Conservation (phyloP, 2,797 vertebrate genomes). For the Sebastes iracundus region DNA sequence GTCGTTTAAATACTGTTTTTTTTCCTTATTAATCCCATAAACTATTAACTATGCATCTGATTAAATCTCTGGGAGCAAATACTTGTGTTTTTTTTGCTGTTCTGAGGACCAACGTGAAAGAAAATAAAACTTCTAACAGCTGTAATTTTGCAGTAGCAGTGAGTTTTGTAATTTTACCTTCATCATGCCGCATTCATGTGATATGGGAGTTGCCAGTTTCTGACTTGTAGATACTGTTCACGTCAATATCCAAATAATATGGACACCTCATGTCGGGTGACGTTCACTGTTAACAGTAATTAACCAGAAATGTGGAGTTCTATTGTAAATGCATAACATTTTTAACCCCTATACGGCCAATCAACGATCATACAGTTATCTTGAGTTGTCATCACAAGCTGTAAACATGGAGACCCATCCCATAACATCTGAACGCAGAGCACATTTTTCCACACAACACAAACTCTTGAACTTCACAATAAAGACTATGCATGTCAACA, state of each 20-base stretch:
- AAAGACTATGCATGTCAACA: not conserved
- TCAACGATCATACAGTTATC: not conserved
- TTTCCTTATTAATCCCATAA: not conserved
- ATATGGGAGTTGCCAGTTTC: not conserved
- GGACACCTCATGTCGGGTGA: no score
- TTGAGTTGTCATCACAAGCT: not conserved
- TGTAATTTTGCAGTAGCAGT: not conserved
- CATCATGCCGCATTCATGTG: not conserved
- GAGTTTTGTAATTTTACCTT: not conserved
- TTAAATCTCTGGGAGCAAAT: not conserved
- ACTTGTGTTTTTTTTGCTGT: not conserved
- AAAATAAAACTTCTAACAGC: constrained; percentile 16
- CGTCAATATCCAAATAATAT: not conserved
- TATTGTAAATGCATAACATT: not conserved
- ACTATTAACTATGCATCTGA: constrained; percentile 29
- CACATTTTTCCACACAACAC: not conserved
- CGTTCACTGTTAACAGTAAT: not conserved
- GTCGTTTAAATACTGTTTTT: not conserved
- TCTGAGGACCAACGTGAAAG: not conserved
- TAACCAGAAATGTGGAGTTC: not conserved
- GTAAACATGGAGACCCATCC: not conserved
- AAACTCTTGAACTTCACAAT: not conserved
- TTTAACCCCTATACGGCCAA: not conserved
- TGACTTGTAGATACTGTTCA: not conserved
- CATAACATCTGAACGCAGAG: not conserved